These are phyloP conservation scores for Drosophila kanekoi DNA, from an alignment of 2,888 invertebrate genomes.

Conservation along the genomic window DNA sequence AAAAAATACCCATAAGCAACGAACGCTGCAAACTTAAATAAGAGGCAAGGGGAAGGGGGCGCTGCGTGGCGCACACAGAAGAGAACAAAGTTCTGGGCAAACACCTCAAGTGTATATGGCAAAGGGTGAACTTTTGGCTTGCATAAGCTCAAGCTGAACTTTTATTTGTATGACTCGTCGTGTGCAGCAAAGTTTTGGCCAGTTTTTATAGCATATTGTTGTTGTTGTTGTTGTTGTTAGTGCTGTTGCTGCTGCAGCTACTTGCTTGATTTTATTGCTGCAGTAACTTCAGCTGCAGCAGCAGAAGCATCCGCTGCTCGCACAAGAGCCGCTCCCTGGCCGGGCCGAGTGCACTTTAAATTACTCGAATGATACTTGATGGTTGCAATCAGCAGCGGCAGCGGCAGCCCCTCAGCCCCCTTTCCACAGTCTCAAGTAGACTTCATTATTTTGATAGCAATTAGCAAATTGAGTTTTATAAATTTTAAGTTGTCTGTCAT, in stretches of 20 bases:
- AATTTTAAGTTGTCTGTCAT: constrained; percentile 62
- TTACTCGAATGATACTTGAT: constrained; percentile 81
- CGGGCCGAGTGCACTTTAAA: constrained; percentile 70
- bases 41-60: not conserved
- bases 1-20: constrained; percentile 26
- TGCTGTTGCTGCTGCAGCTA: constrained; percentile 24
- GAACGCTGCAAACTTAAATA: constrained; percentile 50
- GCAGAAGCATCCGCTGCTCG: constrained; percentile 38
- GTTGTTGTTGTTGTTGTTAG: not conserved
- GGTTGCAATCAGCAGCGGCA: constrained; percentile 69
- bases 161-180: constrained; percentile 74
- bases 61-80: not conserved
- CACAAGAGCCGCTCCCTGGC: constrained; percentile 24
- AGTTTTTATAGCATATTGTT: constrained; percentile 7
- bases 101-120: constrained; percentile 64
- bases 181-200: constrained; percentile 59
- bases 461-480: constrained; percentile 80
- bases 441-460: constrained; percentile 81
- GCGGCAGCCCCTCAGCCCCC: not conserved
- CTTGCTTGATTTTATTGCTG: constrained; percentile 65
- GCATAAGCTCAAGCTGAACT: constrained; percentile 64
- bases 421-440: constrained; percentile 32
- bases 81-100: constrained; percentile 58
- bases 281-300: constrained; percentile 40
- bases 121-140: constrained; percentile 53